These are phyloP conservation scores for Trichechus manatus DNA, from an alignment of 2,113 vertebrate genomes.

Conservation along the genomic window DNA sequence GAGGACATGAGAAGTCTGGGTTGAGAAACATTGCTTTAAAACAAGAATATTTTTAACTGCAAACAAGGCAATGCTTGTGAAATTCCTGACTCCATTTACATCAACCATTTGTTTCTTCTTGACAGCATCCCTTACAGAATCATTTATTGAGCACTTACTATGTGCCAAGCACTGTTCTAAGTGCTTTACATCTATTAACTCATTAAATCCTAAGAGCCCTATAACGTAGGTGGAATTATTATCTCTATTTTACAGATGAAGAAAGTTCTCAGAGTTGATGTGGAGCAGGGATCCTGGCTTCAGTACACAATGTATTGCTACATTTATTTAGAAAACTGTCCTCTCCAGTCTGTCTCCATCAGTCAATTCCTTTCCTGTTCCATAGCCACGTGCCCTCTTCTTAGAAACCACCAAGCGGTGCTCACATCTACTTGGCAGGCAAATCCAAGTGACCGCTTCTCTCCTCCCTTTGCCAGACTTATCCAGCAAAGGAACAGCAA, in stretches of 20 bases:
- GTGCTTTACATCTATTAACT: not conserved
- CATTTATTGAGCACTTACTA: not conserved
- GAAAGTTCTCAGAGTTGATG: not conserved
- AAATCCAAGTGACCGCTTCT: not conserved
- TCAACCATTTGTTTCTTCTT: conserved; percentile 31
- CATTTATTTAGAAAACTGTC: conserved; percentile 14
- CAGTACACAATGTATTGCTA: not conserved
- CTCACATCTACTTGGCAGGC: not conserved
- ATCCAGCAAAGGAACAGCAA: not conserved
- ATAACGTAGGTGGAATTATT: not conserved
- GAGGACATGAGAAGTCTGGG: not conserved
- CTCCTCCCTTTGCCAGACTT: not conserved
- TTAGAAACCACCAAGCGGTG: not conserved
- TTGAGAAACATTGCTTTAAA: conserved; percentile 56
- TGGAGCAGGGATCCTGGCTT: conserved; percentile 36
- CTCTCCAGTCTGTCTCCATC: not conserved
- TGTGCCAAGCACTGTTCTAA: not conserved
- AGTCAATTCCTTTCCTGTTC: not conserved
- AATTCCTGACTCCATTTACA: conserved; percentile 32
- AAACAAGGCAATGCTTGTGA: conserved; percentile 52
- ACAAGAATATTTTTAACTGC: not conserved
- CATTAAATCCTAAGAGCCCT: conserved; percentile 15
- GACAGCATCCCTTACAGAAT: conserved; percentile 34
- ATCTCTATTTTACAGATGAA: not conserved
- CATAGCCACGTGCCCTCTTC: not conserved